Evolutionary conservation across 2,888 invertebrate species (phyloP).

Genomic region (Pollenia angustigena): DNA sequence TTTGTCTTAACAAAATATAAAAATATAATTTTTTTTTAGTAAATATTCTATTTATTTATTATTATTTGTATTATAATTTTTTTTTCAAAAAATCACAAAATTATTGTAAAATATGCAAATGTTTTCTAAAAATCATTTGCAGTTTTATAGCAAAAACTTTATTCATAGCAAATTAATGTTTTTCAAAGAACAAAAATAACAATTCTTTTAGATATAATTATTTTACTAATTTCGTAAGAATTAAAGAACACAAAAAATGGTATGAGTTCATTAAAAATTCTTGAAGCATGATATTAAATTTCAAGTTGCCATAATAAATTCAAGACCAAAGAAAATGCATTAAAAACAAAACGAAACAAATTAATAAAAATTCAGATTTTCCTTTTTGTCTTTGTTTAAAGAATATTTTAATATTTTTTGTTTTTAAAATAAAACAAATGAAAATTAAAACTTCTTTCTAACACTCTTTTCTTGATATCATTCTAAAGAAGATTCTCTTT

Average conservation of each 20-base stretch:
- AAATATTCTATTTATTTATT: too few relatives aligned
- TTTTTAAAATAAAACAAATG: background rate
- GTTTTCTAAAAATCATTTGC: background rate
- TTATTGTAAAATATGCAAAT: too few relatives aligned
- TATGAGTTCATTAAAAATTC: slow-evolving; percentile 50
- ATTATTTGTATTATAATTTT: too few relatives aligned
- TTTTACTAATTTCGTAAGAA: slow-evolving; percentile 31
- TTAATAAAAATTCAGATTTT: slow-evolving; percentile 32
- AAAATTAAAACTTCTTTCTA: slow-evolving; percentile 3
- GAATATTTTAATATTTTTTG: background rate
- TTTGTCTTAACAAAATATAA: background rate
- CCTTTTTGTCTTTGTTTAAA: background rate
- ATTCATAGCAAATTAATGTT: background rate
- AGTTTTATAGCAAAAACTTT: background rate
- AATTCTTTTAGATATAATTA: background rate
- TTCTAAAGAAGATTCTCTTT: background rate
- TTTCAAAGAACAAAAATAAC: background rate
- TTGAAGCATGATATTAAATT: slow-evolving; percentile 50
- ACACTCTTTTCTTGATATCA: background rate
- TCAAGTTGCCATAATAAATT: slow-evolving; percentile 25
- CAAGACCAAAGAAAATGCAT: slow-evolving; percentile 39
- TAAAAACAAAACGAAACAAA: slow-evolving; percentile 40
- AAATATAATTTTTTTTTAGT: background rate
- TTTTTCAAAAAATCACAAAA: too few relatives aligned
- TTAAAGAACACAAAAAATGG: background rate